Base-by-base conservation (phyloP, 2,888 invertebrate species). In the Andrena trimmerana region DNA sequence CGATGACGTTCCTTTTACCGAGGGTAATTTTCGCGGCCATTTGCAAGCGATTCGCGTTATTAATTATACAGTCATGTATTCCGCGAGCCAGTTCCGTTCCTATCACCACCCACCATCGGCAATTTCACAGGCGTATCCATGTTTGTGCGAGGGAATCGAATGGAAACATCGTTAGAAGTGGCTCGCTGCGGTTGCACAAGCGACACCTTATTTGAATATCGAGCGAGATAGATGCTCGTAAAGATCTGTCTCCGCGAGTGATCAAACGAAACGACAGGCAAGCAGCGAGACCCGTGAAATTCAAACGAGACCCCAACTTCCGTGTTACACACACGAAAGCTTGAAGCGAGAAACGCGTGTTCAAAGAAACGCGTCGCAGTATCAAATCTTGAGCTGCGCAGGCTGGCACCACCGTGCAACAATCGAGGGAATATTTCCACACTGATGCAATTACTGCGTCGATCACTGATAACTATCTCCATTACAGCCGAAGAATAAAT, bases 141-240 rank as follows among this genome's bases (percentile, higher is more conserved):
- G 77, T 72, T 77, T 59, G 80, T n/a, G 29, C 50, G 42, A 36
- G 8, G 50, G 48, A 68, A 52, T 78, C 48, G 65, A 73, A 68
- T 24, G 66, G 67, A 71, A 70, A 67, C 60, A 78, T 73, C 68
- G 65, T 81, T 69, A 68, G 59, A 68, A 36, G 77, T 13, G 59
- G 52, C 13, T 59, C n/a, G 16, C 27, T 7, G n/a, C n/a, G 6
- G 33, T 77, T 81, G 72, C 62, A 57, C 60, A 54, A 72, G 48
- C 48, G 24, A 52, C 71, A 68, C 57, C 66, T 74, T 54, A 52
- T 66, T 69, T 16, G 59, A 70, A n/a, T 65, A 70, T 81, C 54
- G 31, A 63, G n/a, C 20, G 33, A 60, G 2, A 33, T 31, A 54
- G 68, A 68, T 24, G 20, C 57, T 69, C 75, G 69, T 31, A 27